Evolutionary conservation across 2,888 invertebrate species (phyloP), one percentile per base, ranked within the genome.

Genomic region (Heliconius charithonia): DNA sequence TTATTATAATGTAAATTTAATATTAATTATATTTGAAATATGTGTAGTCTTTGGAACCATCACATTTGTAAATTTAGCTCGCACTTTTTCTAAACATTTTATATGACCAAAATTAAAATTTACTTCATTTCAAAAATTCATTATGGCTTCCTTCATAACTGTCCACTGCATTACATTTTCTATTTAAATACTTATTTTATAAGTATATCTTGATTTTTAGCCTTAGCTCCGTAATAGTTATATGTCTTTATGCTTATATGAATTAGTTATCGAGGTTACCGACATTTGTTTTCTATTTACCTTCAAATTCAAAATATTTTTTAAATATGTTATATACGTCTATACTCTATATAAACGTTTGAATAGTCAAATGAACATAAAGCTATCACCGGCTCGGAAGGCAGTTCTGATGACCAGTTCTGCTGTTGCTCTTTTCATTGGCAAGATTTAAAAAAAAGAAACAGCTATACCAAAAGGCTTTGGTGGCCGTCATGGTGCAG

Each of bases 131-230:
- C 45, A 29, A 71, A 10, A 1, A 27, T 51, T 71, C 70, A 29
- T 71, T 51, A 71, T 9, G 27, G 51, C 51, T 27, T 70, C 51
- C 70, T 71, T 71, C 70, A 71, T 71, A 19, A 29, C 9, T 27
- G 70, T 51, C 70, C 70, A 51, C 9, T 29, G 27, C 70, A 29
- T 12, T 51, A 12, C 51, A 51, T 29, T 70, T 70, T 27, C 1
- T 27, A 19, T 51, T 51, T 22, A 71, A 71, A 22, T 29, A 22
- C 22, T 22, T 4, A 22, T 22, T 29, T 51, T 51, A 13, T 19
- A 70, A 10, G 25, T 25, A 1, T 10, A 71, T 71, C 27, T 45
- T 9, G 0, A 22, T 1, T 37, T 22, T 9, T 37, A 32, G 32
- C 10, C 16, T 32, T 56, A 56, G n/a, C n/a, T 56, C n/a, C n/a